phyloP scores from a whole-genome alignment of 2,797 vertebrate genomes.

The Salarias fasciatus region DNA sequence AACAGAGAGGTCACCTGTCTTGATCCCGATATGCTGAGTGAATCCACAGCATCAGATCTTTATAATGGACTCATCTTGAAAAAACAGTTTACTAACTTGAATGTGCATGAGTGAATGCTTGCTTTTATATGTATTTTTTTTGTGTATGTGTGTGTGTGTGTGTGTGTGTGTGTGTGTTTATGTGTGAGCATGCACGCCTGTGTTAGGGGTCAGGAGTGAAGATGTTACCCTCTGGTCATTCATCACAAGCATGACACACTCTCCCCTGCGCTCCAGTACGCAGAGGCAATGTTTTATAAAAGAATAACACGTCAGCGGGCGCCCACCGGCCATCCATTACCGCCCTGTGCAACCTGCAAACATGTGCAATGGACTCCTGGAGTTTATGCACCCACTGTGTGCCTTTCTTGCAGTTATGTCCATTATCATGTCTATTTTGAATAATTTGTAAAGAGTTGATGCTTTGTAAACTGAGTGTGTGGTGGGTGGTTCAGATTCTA shows the following conservation, averaged over 20 bases:
- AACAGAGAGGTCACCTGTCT: slow-evolving; percentile 44
- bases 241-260: slow-evolving; percentile 83
- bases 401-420: neutral
- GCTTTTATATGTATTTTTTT: slow-evolving; percentile 35
- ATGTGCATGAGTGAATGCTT: slow-evolving; percentile 53
- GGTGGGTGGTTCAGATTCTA: too few species aligned
- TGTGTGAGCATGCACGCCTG: slow-evolving; percentile 48
- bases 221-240: slow-evolving; percentile 85
- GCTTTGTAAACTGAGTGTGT: too few species aligned
- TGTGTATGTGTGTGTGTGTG: slow-evolving; percentile 37
- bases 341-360: slow-evolving; percentile 64
- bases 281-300: slow-evolving; percentile 88
- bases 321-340: slow-evolving; percentile 83
- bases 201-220: slow-evolving; percentile 85
- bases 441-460: neutral
- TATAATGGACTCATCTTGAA: slow-evolving; percentile 19
- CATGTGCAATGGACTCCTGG: slow-evolving; percentile 44
- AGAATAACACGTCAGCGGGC: slow-evolving; percentile 87
- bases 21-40: slow-evolving; percentile 50
- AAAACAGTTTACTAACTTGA: slow-evolving; percentile 51
- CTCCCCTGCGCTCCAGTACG: slow-evolving; percentile 78
- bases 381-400: slow-evolving; percentile 35
- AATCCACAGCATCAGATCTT: slow-evolving; percentile 38
- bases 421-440: slow-evolving; percentile 5
- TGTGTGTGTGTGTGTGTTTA: slow-evolving; percentile 26